Conservation (phyloP, 2,113 vertebrate genomes). For the Oxyura jamaicensis region DNA sequence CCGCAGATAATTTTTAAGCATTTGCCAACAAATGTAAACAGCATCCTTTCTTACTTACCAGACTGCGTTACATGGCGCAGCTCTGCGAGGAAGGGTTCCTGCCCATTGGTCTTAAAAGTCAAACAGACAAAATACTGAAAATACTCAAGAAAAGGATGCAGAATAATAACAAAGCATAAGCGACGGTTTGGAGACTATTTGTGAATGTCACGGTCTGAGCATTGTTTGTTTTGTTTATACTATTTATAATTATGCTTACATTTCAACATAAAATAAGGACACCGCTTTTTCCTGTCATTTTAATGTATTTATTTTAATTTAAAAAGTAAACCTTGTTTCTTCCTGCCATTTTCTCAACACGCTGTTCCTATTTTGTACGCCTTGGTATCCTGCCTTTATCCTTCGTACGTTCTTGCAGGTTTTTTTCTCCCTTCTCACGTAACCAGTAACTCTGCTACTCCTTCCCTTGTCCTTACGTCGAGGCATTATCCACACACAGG, state of each 20-base stretch:
- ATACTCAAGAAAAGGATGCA: constrained; percentile 36
- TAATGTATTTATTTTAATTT: constrained; percentile 52
- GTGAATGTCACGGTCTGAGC: neutral
- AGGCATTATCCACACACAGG: neutral
- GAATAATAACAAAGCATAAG: constrained; percentile 1
- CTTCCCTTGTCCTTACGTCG: neutral
- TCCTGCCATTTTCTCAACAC: constrained; percentile 12
- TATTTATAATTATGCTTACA: constrained; percentile 67
- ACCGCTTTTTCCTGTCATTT: constrained; percentile 58
- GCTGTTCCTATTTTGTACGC: neutral
- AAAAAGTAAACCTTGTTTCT: constrained; percentile 34
- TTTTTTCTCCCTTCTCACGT: neutral
- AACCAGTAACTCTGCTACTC: neutral
- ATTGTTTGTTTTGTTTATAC: constrained; percentile 50
- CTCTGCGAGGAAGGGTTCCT: neutral
- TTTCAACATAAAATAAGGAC: constrained; percentile 8
- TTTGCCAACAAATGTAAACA: constrained; percentile 36
- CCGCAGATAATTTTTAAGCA: neutral
- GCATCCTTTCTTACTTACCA: neutral
- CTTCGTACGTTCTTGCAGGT: neutral
- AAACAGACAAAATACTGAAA: constrained; percentile 28
- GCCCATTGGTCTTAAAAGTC: neutral
- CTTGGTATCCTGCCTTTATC: constrained; percentile 42
- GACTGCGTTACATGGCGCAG: neutral
- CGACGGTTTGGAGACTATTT: neutral